phyloP scores from a whole-genome alignment of 1,140 invertebrate species.

The Danaus plexippus region DNA sequence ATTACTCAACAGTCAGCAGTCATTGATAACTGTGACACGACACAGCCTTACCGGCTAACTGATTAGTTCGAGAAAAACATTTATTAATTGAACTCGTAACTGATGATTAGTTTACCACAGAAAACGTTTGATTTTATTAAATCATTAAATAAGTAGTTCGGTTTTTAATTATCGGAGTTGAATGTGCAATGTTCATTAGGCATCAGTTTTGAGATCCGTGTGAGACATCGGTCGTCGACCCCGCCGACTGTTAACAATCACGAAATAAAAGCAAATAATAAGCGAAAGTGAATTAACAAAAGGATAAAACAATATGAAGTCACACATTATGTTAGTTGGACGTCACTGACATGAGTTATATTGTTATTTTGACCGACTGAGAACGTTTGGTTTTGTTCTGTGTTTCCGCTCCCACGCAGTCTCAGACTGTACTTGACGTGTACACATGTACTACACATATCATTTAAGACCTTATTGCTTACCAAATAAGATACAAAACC shows the following conservation, averaged over 20 bases:
- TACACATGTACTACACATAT: not conserved
- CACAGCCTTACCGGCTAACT: too few relatives aligned
- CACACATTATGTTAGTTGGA: slow-evolving; percentile 16
- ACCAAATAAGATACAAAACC: too few relatives aligned
- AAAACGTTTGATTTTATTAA: too few relatives aligned
- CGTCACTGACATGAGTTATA: slow-evolving; percentile 4
- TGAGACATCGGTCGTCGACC: too few relatives aligned
- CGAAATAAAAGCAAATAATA: slow-evolving; percentile 9
- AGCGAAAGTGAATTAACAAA: slow-evolving; percentile 14
- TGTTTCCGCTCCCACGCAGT: slow-evolving; percentile 26
- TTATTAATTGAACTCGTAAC: too few relatives aligned
- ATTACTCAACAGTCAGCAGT: too few relatives aligned
- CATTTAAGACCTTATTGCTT: too few relatives aligned
- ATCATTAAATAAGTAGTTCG: too few relatives aligned
- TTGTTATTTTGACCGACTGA: slow-evolving; percentile 13
- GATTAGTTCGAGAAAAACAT: too few relatives aligned
- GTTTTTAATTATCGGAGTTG: not conserved
- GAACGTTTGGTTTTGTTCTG: slow-evolving; percentile 11
- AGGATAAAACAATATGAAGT: slow-evolving; percentile 12
- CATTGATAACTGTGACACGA: too few relatives aligned
- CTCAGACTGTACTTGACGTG: slow-evolving; percentile 5
- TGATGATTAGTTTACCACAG: too few relatives aligned
- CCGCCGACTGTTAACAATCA: slow-evolving; percentile 1
- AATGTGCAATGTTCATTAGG: not conserved
- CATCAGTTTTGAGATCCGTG: too few relatives aligned